Evolutionary conservation across 2,797 vertebrate species (phyloP), one percentile per base, ranked within the genome.

Genomic region (Odontamblyopus rebecca): DNA sequence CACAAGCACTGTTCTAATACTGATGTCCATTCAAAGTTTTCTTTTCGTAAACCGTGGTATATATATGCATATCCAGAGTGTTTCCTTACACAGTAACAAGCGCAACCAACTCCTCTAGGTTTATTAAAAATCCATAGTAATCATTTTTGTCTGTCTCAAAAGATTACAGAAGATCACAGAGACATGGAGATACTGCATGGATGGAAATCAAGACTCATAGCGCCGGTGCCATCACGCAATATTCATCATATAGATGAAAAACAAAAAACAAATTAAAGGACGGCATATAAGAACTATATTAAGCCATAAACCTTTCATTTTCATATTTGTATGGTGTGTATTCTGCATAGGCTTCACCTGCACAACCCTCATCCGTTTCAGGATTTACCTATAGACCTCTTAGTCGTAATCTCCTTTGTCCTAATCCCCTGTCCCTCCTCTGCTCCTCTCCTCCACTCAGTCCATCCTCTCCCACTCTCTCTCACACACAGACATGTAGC

Each of bases 341-440:
- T 68, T 72, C 59, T 69, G 32, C 48, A 71, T 59, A 64, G 16
- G n/a, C 44, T 68, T 73, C 60, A 71, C 70, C 86, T 78, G 70
- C 53, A 69, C 54, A 16, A 13, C 50, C 57, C 65, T 84, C 60
- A 89, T 87, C 87, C 77, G 69, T 80, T 72, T 74, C 68, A 48
- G 85, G 91, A 89, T 90, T 89, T 89, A 77, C 80, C 82, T 76
- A 53, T 74, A 59, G 74, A 82, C 86, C 78, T 86, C 86, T 91
- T 81, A 89, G 88, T 76, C 71, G 73, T 92, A 92, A 92, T 92
- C 91, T 80, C 68, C 93, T 89, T 77, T 89, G 87, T 84, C 88
- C 89, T 87, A 94, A 94, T 94, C 82, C 44, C 48, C 0, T 27
- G 63, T 41, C 53, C 61, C 78, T 66, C 74, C 53, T 30, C 62